These are phyloP conservation scores for Fundulus diaphanus DNA, from an alignment of 2,797 vertebrate species.

Conservation along the genomic window DNA sequence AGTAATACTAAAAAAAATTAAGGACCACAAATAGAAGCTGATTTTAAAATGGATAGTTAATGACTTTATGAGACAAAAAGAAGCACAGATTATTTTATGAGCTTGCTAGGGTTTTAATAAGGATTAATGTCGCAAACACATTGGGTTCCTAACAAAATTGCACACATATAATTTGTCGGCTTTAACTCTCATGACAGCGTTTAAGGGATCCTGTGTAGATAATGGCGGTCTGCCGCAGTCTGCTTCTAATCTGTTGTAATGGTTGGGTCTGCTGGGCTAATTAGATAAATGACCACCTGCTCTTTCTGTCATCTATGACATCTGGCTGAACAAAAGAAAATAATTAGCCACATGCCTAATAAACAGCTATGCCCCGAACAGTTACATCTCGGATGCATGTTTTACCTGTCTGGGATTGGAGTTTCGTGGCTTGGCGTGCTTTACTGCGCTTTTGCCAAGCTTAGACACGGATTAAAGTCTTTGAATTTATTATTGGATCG, in stretches of 20 bases:
- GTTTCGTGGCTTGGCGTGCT: constrained; percentile 69
- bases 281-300: constrained; percentile 83
- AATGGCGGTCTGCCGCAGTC: constrained; percentile 32
- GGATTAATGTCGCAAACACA: background rate
- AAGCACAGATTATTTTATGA: background rate
- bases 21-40: background rate
- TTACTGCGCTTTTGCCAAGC: constrained; percentile 50
- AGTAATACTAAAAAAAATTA: too few relatives aligned
- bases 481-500: constrained; percentile 53
- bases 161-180: constrained; percentile 28
- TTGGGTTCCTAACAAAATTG: constrained; percentile 8
- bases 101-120: background rate
- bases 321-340: constrained; percentile 83
- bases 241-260: constrained; percentile 70
- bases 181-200: constrained; percentile 30
- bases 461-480: constrained; percentile 72
- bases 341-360: constrained; percentile 73
- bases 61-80: background rate
- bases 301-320: constrained; percentile 74
- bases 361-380: constrained; percentile 61
- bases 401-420: constrained; percentile 71
- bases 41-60: background rate
- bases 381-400: constrained; percentile 56
- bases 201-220: constrained; percentile 23
- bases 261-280: constrained; percentile 75